Conservation (phyloP, 2,113 vertebrate species). For the Tachysurus vachellii region DNA sequence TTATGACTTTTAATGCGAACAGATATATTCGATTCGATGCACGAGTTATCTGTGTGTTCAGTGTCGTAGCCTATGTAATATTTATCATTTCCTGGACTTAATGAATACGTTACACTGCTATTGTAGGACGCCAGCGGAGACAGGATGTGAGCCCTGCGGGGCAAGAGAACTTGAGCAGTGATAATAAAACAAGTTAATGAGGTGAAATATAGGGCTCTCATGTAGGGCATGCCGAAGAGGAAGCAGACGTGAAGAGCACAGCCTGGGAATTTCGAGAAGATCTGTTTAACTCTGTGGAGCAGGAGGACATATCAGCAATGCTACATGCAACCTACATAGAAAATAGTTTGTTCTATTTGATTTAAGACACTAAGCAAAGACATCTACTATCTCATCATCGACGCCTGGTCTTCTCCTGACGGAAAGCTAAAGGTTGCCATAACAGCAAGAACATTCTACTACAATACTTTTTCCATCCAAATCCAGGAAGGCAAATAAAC, state of each 20-base stretch:
- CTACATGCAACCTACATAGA: not conserved
- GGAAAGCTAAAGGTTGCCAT: not conserved
- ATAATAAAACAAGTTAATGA: constrained; percentile 49
- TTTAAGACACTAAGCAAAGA: not conserved
- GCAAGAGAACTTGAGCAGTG: constrained; percentile 35
- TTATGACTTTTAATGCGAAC: not conserved
- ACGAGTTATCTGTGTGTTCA: not conserved
- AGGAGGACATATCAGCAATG: not conserved
- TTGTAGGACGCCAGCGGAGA: constrained; percentile 9
- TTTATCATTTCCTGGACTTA: constrained; percentile 2
- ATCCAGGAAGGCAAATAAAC: not conserved
- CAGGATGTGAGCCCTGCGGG: constrained; percentile 41
- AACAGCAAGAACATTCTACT: not conserved
- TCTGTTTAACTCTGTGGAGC: constrained; percentile 28
- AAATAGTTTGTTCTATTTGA: not conserved
- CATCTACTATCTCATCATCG: not conserved
- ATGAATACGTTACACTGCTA: not conserved
- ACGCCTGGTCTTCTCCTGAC: not conserved
- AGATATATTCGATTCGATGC: not conserved
- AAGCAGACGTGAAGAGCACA: constrained; percentile 27
- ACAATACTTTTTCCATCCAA: not conserved
- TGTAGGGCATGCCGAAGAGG: constrained; percentile 33
- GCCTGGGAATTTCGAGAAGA: constrained; percentile 43
- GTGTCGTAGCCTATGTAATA: constrained; percentile 5
- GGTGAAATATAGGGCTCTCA: constrained; percentile 50